Conservation (phyloP, 53 echinoderm and acorn worm species). For the Arbacia lixula region DNA sequence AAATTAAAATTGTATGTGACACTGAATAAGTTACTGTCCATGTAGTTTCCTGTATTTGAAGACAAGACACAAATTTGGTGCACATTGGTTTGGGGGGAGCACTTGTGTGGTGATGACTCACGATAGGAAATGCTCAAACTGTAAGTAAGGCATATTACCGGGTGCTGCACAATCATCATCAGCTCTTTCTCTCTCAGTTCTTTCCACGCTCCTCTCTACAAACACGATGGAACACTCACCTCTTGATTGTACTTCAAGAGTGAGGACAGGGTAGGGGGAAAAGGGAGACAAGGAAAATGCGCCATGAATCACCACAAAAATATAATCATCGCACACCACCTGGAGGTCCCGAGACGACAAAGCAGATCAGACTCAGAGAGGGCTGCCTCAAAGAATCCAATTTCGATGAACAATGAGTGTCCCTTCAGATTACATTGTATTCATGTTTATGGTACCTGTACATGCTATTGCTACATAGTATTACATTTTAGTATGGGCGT, state of each 20-base stretch:
- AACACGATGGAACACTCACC: slow-evolving; percentile 5
- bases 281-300: not conserved
- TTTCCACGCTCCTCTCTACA: too few species aligned
- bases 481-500: too few species aligned
- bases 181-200: too few species aligned
- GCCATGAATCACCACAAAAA: slow-evolving; percentile 20
- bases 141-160: slow-evolving; percentile 37
- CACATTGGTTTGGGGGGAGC: too few species aligned
- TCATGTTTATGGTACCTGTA: too few species aligned
- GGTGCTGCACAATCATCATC: slow-evolving; percentile 37
- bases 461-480: too few species aligned
- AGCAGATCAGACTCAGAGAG: too few species aligned
- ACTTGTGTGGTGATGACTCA: slow-evolving; percentile 25
- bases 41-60: slow-evolving; percentile 1
- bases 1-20: slow-evolving; percentile 44
- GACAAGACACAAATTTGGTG: not conserved
- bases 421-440: too few species aligned
- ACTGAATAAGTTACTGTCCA: slow-evolving; percentile 27
- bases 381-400: too few species aligned
- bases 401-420: too few species aligned
- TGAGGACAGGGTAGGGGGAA: not conserved
- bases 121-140: slow-evolving; percentile 36
- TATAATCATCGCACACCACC: slow-evolving; percentile 15
- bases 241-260: slow-evolving; percentile 1
- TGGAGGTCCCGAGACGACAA: too few species aligned